A percentile compares a stretch with the other conserved stretches of the same genome.
Evolutionary conservation across 2,113 vertebrate species (phyloP).

Genomic region (Poeciliopsis turrubarensis): DNA sequence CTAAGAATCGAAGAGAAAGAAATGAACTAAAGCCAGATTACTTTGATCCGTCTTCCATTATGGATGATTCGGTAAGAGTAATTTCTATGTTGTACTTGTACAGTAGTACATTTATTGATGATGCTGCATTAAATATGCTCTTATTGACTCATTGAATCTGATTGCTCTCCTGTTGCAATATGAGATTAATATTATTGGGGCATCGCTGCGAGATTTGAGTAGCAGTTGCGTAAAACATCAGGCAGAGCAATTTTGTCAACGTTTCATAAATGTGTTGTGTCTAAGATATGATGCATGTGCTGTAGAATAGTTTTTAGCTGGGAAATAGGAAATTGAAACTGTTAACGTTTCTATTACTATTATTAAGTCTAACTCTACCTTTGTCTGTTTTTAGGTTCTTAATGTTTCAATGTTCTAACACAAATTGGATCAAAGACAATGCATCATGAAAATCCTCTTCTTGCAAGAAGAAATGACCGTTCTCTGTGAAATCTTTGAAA

Average conservation of each 20-base stretch:
- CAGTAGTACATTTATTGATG: not conserved
- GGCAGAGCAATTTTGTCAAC: no score
- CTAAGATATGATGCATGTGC: no score
- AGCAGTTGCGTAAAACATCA: no score
- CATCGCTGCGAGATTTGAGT: no score
- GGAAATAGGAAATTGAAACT: not conserved
- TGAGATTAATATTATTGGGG: not conserved
- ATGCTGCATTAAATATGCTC: not conserved
- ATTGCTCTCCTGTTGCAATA: not conserved
- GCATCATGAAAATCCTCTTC: constrained; percentile 5
- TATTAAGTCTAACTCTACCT: not conserved
- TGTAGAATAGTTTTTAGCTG: no score
- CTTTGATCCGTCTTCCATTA: constrained; percentile 72
- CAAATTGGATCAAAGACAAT: constrained; percentile 19
- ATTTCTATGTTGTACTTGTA: not conserved
- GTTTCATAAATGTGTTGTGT: no score
- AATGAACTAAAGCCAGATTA: constrained; percentile 68
- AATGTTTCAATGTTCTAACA: constrained; percentile 73
- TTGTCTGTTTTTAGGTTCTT: constrained; percentile 56
- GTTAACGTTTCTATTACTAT: not conserved
- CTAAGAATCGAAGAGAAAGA: constrained; percentile 71
- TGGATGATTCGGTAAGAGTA: constrained; percentile 67
- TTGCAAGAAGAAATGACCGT: constrained; percentile 21
- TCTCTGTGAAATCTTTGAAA: constrained; percentile 35
- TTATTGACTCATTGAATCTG: not conserved